Evolutionary conservation across 2,888 invertebrate genomes (phyloP).

Genomic region (Hyalella azteca): DNA sequence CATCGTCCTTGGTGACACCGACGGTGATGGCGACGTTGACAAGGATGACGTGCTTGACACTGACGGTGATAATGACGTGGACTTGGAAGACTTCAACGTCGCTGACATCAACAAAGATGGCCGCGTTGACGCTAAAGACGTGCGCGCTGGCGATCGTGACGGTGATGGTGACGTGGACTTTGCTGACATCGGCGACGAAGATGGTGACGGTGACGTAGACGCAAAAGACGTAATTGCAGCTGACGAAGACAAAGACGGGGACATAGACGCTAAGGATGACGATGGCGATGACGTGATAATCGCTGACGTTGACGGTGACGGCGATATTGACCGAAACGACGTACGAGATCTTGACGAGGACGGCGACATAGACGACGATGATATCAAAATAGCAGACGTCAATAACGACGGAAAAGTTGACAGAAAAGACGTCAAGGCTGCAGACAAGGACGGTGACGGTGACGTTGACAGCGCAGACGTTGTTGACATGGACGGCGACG

Average conservation of each 20-base stretch:
- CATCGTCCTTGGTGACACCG: conserved; percentile 50
- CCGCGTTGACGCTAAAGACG: conserved; percentile 45
- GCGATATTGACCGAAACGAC: conserved; percentile 54
- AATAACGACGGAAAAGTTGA: conserved; percentile 57
- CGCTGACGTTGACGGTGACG: conserved; percentile 54
- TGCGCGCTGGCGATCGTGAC: conserved; percentile 50
- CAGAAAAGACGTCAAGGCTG: conserved; percentile 53
- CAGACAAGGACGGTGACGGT: conserved; percentile 52
- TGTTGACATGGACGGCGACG: conserved; percentile 51
- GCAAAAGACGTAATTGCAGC: conserved; percentile 55
- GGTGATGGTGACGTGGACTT: conserved; percentile 51
- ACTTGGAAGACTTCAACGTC: conserved; percentile 58
- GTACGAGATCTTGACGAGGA: conserved; percentile 54
- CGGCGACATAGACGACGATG: conserved; percentile 51
- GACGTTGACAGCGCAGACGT: conserved; percentile 55
- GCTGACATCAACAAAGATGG: conserved; percentile 58
- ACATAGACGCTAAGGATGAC: conserved; percentile 50
- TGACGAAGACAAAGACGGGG: conserved; percentile 45
- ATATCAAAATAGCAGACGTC: conserved; percentile 48
- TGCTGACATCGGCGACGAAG: conserved; percentile 52
- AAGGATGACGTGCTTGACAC: conserved; percentile 54
- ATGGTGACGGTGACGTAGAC: conserved; percentile 55
- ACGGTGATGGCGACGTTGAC: conserved; percentile 54
- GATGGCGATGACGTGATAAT: conserved; percentile 45
- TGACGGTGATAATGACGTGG: conserved; percentile 53